Percentiles rank a stretch among this genome's conserved stretches.
These are phyloP conservation scores for Periphyllus acericola DNA, from an alignment of 2,888 invertebrate species.

Conservation along the genomic window DNA sequence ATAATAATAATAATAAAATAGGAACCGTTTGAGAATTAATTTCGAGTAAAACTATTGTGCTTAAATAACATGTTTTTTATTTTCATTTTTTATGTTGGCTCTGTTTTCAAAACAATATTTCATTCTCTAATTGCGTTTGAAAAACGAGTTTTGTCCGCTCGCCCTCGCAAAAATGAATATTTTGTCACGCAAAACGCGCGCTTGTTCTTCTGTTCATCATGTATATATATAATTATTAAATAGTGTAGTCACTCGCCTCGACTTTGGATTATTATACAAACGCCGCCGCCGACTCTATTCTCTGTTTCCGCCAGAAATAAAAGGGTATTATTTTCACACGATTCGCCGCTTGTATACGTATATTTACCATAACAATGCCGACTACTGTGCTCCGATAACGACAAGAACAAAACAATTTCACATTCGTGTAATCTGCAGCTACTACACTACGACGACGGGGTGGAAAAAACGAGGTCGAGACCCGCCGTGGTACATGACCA, in stretches of 20 bases:
- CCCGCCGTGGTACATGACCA: not conserved
- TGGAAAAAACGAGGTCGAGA: not conserved
- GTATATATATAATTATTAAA: not conserved
- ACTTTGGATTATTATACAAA: not conserved
- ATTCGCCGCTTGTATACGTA: not conserved
- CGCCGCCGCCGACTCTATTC: not conserved
- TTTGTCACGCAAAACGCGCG: slow-evolving; percentile 1
- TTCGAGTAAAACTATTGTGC: slow-evolving; percentile 10
- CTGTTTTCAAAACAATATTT: slow-evolving; percentile 30
- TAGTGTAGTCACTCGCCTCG: not conserved
- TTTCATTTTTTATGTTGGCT: not conserved
- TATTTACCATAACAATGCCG: not conserved
- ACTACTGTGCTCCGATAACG: not conserved
- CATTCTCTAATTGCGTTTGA: slow-evolving; percentile 35
- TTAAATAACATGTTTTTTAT: not conserved
- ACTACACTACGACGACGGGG: no score
- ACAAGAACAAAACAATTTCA: not conserved
- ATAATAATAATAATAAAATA: not conserved
- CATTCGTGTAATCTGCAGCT: not conserved
- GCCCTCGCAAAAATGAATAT: slow-evolving; percentile 2
- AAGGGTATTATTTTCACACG: slow-evolving; percentile 3
- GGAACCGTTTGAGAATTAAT: slow-evolving; percentile 3
- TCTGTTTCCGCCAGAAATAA: not conserved
- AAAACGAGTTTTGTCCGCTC: slow-evolving; percentile 16
- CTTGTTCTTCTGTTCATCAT: not conserved